Percentiles rank a stretch among this genome's conserved stretches.
phyloP scores from a whole-genome alignment of 2,797 vertebrate genomes.

The Semotilus atromaculatus region DNA sequence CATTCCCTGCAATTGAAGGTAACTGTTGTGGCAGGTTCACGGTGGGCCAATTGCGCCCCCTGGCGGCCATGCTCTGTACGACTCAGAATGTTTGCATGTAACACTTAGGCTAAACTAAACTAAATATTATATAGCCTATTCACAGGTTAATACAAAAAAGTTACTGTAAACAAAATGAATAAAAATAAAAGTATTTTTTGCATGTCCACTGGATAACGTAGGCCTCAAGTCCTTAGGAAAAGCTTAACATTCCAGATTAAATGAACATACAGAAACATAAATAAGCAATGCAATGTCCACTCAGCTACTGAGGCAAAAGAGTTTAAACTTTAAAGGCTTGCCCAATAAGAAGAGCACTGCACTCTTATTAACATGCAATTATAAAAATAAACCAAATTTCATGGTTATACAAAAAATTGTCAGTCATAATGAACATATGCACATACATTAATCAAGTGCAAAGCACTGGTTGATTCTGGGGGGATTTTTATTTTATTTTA shows the following conservation, averaged over 20 bases:
- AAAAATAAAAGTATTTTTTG: not conserved
- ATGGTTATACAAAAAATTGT: not conserved
- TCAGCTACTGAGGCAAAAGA: not conserved
- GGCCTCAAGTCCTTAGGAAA: not conserved
- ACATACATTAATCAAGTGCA: not conserved
- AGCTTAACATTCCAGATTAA: constrained; percentile 14
- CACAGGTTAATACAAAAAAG: not conserved
- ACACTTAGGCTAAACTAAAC: not conserved
- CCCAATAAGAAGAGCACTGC: constrained; percentile 18
- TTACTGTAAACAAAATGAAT: not conserved
- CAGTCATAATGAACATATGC: not conserved
- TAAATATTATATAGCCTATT: constrained; percentile 2
- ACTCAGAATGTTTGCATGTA: not conserved
- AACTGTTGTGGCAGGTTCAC: not conserved
- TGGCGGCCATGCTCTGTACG: not conserved
- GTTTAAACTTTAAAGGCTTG: constrained; percentile 24
- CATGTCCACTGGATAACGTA: not conserved
- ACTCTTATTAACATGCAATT: constrained; percentile 14
- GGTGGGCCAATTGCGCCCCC: not conserved
- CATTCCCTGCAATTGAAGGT: not conserved
- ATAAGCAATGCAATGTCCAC: constrained; percentile 10
- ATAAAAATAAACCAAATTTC: constrained; percentile 1
- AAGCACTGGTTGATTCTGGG: not conserved
- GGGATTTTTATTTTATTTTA: too few species aligned
- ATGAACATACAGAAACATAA: constrained; percentile 5